A percentile compares a stretch with the other conserved stretches of the same genome.
phyloP scores from a whole-genome alignment of 2,888 invertebrate genomes.

The Mythimna impura region DNA sequence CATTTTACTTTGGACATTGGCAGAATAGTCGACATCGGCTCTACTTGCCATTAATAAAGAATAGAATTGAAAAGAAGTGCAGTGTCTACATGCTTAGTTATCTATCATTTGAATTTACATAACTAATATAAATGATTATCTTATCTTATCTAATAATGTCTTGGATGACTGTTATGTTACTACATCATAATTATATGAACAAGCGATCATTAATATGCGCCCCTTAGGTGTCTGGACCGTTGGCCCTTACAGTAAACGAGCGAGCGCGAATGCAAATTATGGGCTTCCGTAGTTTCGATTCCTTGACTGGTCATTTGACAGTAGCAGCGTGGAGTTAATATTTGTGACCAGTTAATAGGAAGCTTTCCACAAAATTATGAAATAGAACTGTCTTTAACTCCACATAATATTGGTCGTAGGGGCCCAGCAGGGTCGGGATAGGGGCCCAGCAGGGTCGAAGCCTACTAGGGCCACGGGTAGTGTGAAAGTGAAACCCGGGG shows the following conservation, averaged over 20 bases:
- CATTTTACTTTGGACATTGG: no score
- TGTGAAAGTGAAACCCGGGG: no score
- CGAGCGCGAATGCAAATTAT: neutral
- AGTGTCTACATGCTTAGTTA: slow-evolving; percentile 11
- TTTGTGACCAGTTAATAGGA: neutral
- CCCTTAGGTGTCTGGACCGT: neutral
- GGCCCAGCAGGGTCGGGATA: no score
- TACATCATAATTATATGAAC: neutral
- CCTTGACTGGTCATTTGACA: neutral
- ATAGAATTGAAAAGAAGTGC: no score
- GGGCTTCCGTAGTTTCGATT: neutral
- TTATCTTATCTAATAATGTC: slow-evolving; percentile 1
- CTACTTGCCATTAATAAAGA: no score
- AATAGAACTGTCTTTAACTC: no score
- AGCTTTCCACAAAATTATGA: no score
- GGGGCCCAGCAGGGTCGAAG: no score
- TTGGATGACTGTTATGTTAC: neutral
- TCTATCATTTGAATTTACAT: slow-evolving; percentile 29
- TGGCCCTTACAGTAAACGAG: neutral
- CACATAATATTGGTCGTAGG: no score
- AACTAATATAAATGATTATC: neutral
- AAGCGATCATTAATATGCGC: neutral
- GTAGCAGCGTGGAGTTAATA: neutral
- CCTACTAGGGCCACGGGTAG: no score
- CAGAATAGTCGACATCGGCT: no score